Conservation (phyloP, 2,113 vertebrate genomes). For the Echinops telfairi region DNA sequence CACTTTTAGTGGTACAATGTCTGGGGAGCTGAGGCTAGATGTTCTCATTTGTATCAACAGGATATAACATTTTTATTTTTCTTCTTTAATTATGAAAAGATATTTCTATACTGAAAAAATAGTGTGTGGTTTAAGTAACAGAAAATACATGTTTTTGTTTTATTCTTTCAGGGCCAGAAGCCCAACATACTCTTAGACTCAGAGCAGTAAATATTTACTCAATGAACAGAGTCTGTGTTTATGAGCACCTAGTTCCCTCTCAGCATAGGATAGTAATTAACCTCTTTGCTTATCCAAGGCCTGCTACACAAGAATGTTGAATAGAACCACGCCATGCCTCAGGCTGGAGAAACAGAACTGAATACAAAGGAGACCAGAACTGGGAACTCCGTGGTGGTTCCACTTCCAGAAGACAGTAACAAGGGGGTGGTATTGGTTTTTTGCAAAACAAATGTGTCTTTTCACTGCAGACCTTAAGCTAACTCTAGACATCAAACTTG, state of each 20-base stretch:
- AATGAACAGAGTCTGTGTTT: background rate
- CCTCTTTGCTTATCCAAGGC: background rate
- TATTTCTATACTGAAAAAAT: background rate
- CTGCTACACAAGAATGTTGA: background rate
- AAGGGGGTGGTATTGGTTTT: background rate
- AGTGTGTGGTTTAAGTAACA: background rate
- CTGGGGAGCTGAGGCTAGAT: background rate
- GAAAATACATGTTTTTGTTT: background rate
- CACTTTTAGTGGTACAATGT: background rate
- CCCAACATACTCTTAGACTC: background rate
- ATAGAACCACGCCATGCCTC: background rate
- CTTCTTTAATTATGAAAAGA: background rate
- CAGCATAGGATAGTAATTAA: rapidly evolving
- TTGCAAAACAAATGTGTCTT: background rate
- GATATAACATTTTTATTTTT: background rate
- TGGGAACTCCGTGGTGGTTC: background rate
- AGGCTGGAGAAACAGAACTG: background rate
- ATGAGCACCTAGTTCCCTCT: background rate
- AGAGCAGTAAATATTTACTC: background rate
- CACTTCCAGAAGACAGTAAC: background rate
- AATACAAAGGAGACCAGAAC: background rate
- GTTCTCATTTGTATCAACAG: background rate
- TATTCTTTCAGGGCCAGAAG: background rate
- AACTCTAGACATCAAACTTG: background rate
- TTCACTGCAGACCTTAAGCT: background rate